Evolutionary conservation across 2,797 vertebrate genomes (phyloP).

Genomic region (Coregonus sp.): DNA sequence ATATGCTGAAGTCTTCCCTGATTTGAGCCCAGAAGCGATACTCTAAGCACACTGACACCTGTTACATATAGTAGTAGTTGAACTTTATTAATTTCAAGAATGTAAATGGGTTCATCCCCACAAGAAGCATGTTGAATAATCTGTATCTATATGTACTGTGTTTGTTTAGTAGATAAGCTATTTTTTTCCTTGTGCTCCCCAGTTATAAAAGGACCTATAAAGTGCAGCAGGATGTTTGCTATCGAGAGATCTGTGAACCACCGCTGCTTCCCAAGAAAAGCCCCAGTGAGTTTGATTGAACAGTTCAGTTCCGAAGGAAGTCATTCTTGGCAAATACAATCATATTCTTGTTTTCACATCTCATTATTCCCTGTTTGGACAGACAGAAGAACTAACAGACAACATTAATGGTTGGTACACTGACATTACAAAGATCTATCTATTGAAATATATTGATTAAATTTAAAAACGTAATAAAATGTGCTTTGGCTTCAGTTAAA

Average conservation of each 20-base stretch:
- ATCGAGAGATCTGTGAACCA: constrained; percentile 88
- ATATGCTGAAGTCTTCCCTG: too few relatives aligned
- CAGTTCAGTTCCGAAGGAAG: not conserved
- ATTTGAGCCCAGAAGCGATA: not conserved
- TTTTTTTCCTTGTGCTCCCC: constrained; percentile 34
- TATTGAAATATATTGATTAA: constrained; percentile 25
- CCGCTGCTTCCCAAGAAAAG: constrained; percentile 65
- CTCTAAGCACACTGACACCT: not conserved
- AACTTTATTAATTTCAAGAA: not conserved
- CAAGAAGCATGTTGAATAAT: not conserved
- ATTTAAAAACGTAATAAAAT: not conserved
- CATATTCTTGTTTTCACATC: constrained; percentile 15
- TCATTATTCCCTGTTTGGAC: constrained; percentile 35
- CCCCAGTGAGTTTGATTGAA: constrained; percentile 73
- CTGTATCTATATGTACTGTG: not conserved
- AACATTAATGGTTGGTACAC: constrained; percentile 67
- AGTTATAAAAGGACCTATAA: constrained; percentile 93
- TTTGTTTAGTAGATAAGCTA: not conserved
- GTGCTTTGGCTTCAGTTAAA: not conserved
- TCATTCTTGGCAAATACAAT: constrained; percentile 7
- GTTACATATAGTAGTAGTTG: not conserved
- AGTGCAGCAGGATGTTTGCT: constrained; percentile 90
- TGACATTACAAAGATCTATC: not conserved
- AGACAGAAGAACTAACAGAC: constrained; percentile 74
- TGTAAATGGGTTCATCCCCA: too few relatives aligned